These are phyloP conservation scores for Leptinotarsa texana DNA, from an alignment of 1,140 invertebrate genomes.

Conservation along the genomic window DNA sequence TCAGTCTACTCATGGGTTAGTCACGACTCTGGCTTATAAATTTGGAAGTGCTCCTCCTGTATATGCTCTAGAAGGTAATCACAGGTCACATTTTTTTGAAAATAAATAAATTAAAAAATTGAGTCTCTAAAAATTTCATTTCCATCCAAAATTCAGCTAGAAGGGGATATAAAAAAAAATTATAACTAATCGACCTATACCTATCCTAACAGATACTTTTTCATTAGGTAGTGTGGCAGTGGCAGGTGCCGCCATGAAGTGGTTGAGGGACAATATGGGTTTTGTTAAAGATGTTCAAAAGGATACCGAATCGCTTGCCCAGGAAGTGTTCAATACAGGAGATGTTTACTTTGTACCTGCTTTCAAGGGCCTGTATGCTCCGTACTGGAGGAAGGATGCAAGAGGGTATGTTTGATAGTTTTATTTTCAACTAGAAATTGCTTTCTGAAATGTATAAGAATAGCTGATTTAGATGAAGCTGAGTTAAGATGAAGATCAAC, in stretches of 20 bases:
- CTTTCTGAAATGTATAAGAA: too few relatives aligned
- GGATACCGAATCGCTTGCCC: slow-evolving; percentile 78
- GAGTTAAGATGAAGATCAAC: too few relatives aligned
- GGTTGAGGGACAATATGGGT: slow-evolving; percentile 86
- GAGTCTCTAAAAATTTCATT: too few relatives aligned
- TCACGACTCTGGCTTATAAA: slow-evolving; percentile 95
- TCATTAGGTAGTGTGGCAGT: slow-evolving; percentile 82
- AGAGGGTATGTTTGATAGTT: slow-evolving; percentile 67
- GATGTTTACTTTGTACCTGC: slow-evolving; percentile 95
- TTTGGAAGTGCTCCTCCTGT: slow-evolving; percentile 76
- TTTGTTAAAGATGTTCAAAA: slow-evolving; percentile 69
- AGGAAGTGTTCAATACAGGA: slow-evolving; percentile 74
- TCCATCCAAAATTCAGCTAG: too few relatives aligned
- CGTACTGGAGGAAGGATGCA: slow-evolving; percentile 93
- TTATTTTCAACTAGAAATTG: too few relatives aligned
- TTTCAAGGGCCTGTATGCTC: slow-evolving; percentile 93
- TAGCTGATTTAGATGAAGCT: too few relatives aligned
- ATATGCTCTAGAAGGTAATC: slow-evolving; percentile 85
- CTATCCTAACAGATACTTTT: background rate
- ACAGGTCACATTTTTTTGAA: too few relatives aligned
- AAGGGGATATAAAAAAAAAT: too few relatives aligned
- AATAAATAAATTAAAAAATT: too few relatives aligned
- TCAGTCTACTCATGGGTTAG: slow-evolving; percentile 83
- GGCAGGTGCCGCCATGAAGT: slow-evolving; percentile 86
- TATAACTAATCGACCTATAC: too few relatives aligned